Base-by-base conservation (phyloP, 2,888 invertebrate genomes). In the Epirrhoe alternata region DNA sequence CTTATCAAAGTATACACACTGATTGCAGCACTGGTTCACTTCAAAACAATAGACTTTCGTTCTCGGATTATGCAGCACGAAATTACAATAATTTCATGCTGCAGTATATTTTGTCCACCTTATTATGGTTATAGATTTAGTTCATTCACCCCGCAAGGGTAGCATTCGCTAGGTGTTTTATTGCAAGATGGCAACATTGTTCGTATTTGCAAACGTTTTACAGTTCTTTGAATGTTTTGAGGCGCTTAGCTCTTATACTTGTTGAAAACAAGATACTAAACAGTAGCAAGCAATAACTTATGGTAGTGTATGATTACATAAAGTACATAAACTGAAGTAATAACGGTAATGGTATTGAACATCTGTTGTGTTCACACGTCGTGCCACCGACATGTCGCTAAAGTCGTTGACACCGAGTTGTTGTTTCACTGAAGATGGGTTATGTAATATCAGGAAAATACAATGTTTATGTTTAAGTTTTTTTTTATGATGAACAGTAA, bases 331-430 rank as follows among this genome's bases (percentile, higher is more conserved):
- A 74, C 75, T 69, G 71, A 81, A 77, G 79, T 77, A 84, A 86
- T 87, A 86, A 84, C 84, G 74, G 84, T 87, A 86, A 86, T 86
- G 81, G 81, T 75, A 74, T 75, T 72, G 74, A 82, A 84, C 88
- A 89, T 86, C 82, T 88, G 87, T 81, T 84, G 77, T 71, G 78
- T 87, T 88, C 85, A 74, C 86, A 83, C 80, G 79, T 65, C 79
- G 72, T 68, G 55, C 52, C 62, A 64, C 38, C 61, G 62, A 35
- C 30, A 51, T 52, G 71, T 74, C 62, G 30, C 24, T 58, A 61
- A 47, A 62, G 81, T 81, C 84, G 80, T 83, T 82, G 82, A 83
- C 85, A 80, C 76, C 66, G 69, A 64, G 62, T 64, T 71, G 63
- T 64, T 71, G 58, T 63, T 64, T 69, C 69, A 68, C 52, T 47